Evolutionary conservation across 53 echinoderm and acorn worm species (phyloP), one percentile per base, ranked within the genome.

Genomic region (Apostichopus leukothele): DNA sequence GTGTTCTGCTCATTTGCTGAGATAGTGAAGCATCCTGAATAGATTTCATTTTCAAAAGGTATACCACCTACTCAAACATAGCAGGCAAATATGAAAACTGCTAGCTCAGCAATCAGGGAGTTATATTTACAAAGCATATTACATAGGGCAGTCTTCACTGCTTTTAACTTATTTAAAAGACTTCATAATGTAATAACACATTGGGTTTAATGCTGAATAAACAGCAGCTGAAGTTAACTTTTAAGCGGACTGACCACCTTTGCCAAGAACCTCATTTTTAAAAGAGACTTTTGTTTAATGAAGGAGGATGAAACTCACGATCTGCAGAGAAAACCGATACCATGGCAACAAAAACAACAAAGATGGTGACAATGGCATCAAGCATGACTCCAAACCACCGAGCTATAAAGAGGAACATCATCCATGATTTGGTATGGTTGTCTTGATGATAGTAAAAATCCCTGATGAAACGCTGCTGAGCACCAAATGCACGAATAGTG

Each of bases 331-430:
- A 4, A 23, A 97, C 87, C 19, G 94, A 95, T 10, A 85, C 83
- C 86, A 93, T 88, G 59, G 94, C 84, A 8, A 95, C 95, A 5
- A 92, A 89, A 8, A 87, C 66, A 10, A 97, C 90, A 67, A 97
- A 97, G 39, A 88, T 5, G 18, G 91, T 91, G 21, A 89, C 80
- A 53, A 95, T 74, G 55, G 60, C 84, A 71, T 98, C 98, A n/a
- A 95, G 84, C 88, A 90, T 86, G 86, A 98, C 86, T n/a, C 95
- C 95, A 63, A 98, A 98, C 94, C 95, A 98, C 18, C 95, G 89
- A 4, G 95, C 89, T 6, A 91, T 90, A 50, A 91, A 75, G 14
- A 98, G 91, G 78, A 94, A 94, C 51, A 95, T 73, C 50, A 94
- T 94, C 98, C 98, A 98, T 0, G 94, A 87, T 53, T 86, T 60